Percentiles rank a stretch among this genome's conserved stretches.
phyloP scores from a whole-genome alignment of 2,113 vertebrate species.

The Gavia stellata region DNA sequence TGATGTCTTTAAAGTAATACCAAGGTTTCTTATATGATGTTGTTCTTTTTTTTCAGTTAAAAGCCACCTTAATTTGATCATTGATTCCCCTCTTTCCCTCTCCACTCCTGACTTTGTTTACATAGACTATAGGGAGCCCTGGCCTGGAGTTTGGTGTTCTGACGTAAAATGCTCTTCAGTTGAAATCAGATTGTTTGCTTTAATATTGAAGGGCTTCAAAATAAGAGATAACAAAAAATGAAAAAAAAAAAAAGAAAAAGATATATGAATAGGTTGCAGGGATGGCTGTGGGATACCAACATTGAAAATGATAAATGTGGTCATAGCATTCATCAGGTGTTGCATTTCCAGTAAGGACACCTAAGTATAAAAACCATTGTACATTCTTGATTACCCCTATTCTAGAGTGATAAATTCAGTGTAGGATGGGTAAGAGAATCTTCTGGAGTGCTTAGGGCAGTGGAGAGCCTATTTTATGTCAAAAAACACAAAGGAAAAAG shows the following conservation, averaged over 20 bases:
- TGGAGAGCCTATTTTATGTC: neutral
- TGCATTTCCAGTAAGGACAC: neutral
- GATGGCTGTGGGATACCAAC: neutral
- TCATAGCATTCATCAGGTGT: neutral
- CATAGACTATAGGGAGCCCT: neutral
- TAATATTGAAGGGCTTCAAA: neutral
- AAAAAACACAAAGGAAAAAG: neutral
- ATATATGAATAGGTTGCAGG: neutral
- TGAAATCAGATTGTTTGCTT: neutral
- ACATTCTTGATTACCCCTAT: neutral
- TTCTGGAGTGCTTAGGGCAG: neutral
- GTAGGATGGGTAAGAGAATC: neutral
- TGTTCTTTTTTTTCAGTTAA: neutral
- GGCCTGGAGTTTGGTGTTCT: neutral
- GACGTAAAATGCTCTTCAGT: neutral
- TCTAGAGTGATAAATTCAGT: neutral
- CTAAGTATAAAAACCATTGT: neutral
- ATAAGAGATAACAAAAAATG: neutral
- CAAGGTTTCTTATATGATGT: neutral
- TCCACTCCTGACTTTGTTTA: neutral
- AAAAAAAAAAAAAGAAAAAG: neutral
- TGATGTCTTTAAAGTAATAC: neutral
- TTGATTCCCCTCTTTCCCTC: neutral
- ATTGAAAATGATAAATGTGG: neutral
- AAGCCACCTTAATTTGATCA: neutral